Evolutionary conservation across 1,140 invertebrate species (phyloP), one percentile per base, ranked within the genome.

Genomic region (Tribolium madens): DNA sequence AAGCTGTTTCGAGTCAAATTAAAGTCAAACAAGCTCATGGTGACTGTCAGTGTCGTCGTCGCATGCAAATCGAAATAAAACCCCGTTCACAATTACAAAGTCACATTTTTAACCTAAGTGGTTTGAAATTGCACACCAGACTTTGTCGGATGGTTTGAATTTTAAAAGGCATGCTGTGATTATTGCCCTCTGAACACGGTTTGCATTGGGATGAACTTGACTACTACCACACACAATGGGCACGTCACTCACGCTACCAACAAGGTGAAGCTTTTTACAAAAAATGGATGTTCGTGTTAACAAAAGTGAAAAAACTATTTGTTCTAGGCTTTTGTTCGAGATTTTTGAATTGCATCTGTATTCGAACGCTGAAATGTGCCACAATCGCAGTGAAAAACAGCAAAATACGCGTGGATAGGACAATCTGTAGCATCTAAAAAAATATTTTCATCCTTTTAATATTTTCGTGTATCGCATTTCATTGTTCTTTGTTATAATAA

Each of bases 11-110:
- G 26, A 79, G 78, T 79, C 78, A 76, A 79, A 79, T 79, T 79
- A 79, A 79, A 79, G 78, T 79, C 78, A 79, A 79, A 79, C 75
- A 76, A 73, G 52, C 78, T 76, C 70, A 64, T 26, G 68, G 75
- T 70, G 50, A 26, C 68, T 79, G 68, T 79, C 68, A 73, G 48
- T 26, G 57, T n/a, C 64, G 26, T 36, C 50, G 68, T 52, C 46
- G 46, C 53, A 76, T 74, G 70, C 53, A 76, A 76, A 78, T 76
- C 72, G 57, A 47, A 73, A 75, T 73, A 73, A 73, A 71, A 42
- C 26, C 53, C 60, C 21, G 26, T 50, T 76, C 60, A 69, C 42
- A 75, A 78, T 70, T 75, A 57, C 72, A 69, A 14, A 18, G 17
- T 76, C 69, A 50, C 21, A 72, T 69, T 70, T 26, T 31, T 12